A percentile compares a stretch with the other conserved stretches of the same genome.
Evolutionary conservation across 2,888 invertebrate genomes (phyloP).

Genomic region (Folsomia candida): DNA sequence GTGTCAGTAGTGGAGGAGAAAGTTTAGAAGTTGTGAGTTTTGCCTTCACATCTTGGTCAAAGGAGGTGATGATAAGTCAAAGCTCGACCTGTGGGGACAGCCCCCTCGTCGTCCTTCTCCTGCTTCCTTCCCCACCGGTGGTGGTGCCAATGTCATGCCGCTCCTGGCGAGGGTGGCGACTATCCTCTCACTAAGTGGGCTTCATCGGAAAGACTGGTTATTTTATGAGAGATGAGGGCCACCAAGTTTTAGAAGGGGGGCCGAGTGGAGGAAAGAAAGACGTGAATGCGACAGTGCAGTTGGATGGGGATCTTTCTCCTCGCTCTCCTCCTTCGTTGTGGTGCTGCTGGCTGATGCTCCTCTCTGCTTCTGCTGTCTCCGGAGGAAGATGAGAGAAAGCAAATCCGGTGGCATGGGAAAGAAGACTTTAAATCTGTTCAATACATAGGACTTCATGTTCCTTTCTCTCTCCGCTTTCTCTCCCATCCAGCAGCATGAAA

Average conservation of each 20-base stretch:
- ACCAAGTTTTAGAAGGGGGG: neutral
- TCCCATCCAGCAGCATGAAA: too few relatives aligned
- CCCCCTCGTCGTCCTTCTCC: too few relatives aligned
- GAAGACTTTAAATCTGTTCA: conserved; percentile 6
- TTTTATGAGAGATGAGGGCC: neutral
- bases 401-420: conserved; percentile 6
- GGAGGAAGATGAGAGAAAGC: conserved; percentile 2
- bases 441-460: neutral
- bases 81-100: neutral
- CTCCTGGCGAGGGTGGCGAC: too few relatives aligned
- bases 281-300: neutral
- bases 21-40: neutral
- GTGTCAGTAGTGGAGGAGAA: neutral
- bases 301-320: neutral
- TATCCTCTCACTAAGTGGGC: too few relatives aligned
- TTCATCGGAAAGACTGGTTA: too few relatives aligned
- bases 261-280: neutral
- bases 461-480: neutral
- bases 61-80: neutral
- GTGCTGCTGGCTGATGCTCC: neutral
- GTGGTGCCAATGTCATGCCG: too few relatives aligned
- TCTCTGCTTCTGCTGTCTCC: neutral
- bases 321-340: neutral
- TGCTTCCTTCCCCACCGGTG: too few relatives aligned
- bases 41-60: neutral